A percentile compares a stretch with the other conserved stretches of the same genome.
Conservation (phyloP, 2,888 invertebrate genomes). For the Dryomyza anilis region DNA sequence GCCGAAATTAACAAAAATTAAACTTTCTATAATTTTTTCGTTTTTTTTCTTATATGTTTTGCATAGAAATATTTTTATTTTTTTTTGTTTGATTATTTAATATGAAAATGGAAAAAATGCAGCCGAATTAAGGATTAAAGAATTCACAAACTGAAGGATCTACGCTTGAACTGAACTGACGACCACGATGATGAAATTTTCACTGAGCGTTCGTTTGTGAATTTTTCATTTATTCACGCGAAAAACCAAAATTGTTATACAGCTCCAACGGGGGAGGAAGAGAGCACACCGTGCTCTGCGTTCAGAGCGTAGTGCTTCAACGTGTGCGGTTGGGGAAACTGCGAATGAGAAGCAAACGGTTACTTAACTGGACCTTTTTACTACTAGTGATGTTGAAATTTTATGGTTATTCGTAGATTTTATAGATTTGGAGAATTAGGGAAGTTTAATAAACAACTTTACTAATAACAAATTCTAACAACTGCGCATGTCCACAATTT, state of each 20-base stretch:
- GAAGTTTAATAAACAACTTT: too few species aligned
- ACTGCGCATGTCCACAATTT: too few species aligned
- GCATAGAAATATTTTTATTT: too few species aligned
- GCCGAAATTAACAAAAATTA: too few species aligned
- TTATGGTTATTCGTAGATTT: too few species aligned
- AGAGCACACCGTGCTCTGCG: neutral
- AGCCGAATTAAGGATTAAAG: constrained; percentile 27
- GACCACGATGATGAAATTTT: constrained; percentile 59
- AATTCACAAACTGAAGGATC: constrained; percentile 22
- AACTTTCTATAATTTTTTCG: too few species aligned
- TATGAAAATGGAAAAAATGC: constrained; percentile 2
- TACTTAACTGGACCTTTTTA: neutral
- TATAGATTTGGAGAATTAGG: too few species aligned
- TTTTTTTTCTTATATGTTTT: neutral
- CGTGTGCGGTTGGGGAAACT: neutral
- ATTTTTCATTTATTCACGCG: constrained; percentile 23
- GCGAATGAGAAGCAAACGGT: neutral
- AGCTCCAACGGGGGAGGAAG: neutral
- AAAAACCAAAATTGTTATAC: neutral
- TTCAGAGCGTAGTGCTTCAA: neutral
- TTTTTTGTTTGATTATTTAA: neutral
- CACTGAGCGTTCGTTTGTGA: constrained; percentile 46
- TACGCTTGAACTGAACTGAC: constrained; percentile 46
- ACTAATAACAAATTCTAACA: too few species aligned
- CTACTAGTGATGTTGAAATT: too few species aligned